Evolutionary conservation across 2,888 invertebrate species (phyloP).

Genomic region (Geotrupes spiniger): DNA sequence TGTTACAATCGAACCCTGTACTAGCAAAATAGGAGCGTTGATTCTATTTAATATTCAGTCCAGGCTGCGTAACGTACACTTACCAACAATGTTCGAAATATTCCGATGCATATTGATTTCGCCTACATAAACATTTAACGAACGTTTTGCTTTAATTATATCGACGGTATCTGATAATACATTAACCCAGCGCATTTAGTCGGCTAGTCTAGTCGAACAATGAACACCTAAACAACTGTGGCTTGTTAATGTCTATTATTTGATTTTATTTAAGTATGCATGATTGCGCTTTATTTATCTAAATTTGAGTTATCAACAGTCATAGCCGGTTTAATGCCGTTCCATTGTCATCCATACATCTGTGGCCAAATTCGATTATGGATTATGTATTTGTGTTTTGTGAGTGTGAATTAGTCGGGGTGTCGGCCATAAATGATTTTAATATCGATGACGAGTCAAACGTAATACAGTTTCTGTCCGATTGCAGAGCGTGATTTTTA

Average conservation of each 20-base stretch:
- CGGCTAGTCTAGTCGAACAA: not conserved
- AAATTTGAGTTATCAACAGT: conserved; percentile 1
- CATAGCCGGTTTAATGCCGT: conserved; percentile 7
- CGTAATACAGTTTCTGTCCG: conserved; percentile 3
- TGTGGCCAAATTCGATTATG: conserved; percentile 27
- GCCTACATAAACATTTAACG: not conserved
- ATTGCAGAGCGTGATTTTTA: conserved; percentile 4
- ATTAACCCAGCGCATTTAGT: not conserved
- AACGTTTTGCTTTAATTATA: conserved; percentile 4
- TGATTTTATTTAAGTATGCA: not conserved
- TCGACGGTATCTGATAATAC: conserved; percentile 2
- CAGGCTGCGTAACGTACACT: too few species aligned
- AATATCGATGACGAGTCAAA: conserved; percentile 9
- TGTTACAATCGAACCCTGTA: too few species aligned
- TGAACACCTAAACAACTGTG: not conserved
- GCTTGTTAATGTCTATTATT: too few species aligned
- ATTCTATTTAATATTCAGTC: too few species aligned
- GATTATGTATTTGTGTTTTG: conserved; percentile 25
- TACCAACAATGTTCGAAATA: not conserved
- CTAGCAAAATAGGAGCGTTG: too few species aligned
- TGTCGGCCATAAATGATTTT: conserved; percentile 9
- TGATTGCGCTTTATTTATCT: not conserved
- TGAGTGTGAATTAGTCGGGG: conserved; percentile 17
- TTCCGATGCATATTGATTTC: conserved; percentile 2
- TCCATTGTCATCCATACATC: conserved; percentile 27